Conservation (phyloP, 35 echinoderm and acorn worm species). For the Heliocidaris tuberculata region DNA sequence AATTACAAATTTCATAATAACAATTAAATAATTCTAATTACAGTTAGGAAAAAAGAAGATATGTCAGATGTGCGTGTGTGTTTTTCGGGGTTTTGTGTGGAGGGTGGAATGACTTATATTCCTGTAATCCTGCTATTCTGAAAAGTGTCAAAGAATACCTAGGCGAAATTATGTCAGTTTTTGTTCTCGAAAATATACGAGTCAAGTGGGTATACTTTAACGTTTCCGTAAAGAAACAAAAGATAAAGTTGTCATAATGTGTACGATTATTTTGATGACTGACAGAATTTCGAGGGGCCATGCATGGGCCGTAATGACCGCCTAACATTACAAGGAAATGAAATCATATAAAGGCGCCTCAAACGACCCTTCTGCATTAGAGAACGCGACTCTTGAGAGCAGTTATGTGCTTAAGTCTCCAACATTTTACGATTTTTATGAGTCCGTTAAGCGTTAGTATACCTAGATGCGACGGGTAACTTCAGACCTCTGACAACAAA, state of each 20-base stretch:
- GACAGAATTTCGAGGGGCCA: not conserved
- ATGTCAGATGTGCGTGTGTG: too few species aligned
- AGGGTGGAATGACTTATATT: not conserved
- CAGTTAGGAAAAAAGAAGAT: too few species aligned
- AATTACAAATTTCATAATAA: too few species aligned
- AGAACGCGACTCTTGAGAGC: constrained; percentile 7
- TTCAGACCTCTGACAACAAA: not conserved
- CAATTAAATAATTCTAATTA: too few species aligned
- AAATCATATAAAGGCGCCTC: constrained; percentile 10
- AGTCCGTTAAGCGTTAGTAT: not conserved
- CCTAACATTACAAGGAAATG: not conserved
- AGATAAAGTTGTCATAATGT: constrained; percentile 8
- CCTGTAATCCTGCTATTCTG: not conserved
- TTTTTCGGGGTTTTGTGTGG: not conserved
- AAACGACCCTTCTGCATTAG: not conserved
- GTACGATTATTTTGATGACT: not conserved
- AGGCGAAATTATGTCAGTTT: not conserved
- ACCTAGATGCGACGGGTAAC: not conserved
- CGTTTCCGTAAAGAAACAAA: not conserved
- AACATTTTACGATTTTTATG: constrained; percentile 4
- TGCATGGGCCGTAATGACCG: not conserved
- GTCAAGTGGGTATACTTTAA: not conserved
- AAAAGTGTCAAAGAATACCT: not conserved
- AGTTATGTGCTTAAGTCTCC: constrained; percentile 16
- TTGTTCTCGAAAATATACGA: not conserved